Evolutionary conservation across 92 coral and sea anemone species (phyloP).

Genomic region (Umimayanthus kanabou): DNA sequence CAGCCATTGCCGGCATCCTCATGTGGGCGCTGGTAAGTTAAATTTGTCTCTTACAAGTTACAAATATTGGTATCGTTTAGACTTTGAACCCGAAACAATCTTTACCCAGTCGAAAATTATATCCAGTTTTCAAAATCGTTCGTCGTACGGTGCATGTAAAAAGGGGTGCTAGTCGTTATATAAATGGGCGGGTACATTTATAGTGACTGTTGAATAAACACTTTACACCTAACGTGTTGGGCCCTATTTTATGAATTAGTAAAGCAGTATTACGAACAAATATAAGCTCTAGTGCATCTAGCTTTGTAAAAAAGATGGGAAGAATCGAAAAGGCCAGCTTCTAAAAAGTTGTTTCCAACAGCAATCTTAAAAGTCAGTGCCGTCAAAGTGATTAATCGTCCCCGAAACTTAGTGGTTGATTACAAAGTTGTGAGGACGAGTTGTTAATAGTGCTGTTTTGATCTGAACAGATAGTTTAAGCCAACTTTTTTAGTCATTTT

Average conservation of each 20-base stretch:
- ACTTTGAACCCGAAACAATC: not conserved
- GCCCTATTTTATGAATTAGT: not conserved
- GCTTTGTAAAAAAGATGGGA: too few relatives aligned
- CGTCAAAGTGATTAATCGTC: not conserved
- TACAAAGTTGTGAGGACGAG: not conserved
- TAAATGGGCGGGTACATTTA: too few relatives aligned
- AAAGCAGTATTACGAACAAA: not conserved
- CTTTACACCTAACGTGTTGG: not conserved
- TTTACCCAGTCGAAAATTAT: not conserved
- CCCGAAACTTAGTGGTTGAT: not conserved
- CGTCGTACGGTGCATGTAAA: not conserved
- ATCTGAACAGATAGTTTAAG: not conserved
- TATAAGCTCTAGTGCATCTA: not conserved
- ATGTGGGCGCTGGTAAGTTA: constrained; percentile 37
- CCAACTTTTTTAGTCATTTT: not conserved
- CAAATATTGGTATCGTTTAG: not conserved
- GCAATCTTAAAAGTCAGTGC: not conserved
- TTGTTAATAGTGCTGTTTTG: not conserved
- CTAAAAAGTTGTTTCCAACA: not conserved
- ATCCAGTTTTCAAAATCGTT: too few relatives aligned
- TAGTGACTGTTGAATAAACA: not conserved
- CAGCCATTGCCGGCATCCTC: constrained; percentile 37
- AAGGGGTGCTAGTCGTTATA: too few relatives aligned
- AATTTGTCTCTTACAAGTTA: not conserved
- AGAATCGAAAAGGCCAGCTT: too few relatives aligned